A percentile compares a stretch with the other conserved stretches of the same genome.
These are phyloP conservation scores for Micromussa lordhowensis DNA, from an alignment of 92 coral and sea anemone genomes.

Conservation along the genomic window DNA sequence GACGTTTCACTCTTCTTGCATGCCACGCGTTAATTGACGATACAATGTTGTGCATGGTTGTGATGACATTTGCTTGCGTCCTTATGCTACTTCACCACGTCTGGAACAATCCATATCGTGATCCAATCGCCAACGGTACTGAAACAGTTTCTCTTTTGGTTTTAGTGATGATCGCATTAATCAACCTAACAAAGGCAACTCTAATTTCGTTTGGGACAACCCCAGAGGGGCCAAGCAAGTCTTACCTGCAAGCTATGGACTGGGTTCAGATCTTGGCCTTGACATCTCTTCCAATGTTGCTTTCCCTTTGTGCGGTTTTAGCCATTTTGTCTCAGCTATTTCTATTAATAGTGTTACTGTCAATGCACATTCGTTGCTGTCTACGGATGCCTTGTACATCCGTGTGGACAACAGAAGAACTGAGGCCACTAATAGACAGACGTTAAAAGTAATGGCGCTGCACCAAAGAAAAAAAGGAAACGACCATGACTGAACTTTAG, in stretches of 20 bases:
- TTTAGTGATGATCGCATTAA: slow-evolving; percentile 13
- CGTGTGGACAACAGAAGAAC: too few relatives aligned
- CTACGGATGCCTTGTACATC: too few relatives aligned
- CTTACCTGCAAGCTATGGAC: slow-evolving; percentile 21
- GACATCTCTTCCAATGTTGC: slow-evolving; percentile 41
- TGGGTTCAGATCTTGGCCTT: slow-evolving; percentile 48
- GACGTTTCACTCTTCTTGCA: slow-evolving; percentile 47
- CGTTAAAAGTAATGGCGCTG: background rate
- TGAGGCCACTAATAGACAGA: background rate
- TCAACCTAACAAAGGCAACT: slow-evolving; percentile 38
- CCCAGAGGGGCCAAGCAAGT: background rate
- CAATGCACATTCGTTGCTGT: background rate
- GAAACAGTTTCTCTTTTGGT: slow-evolving; percentile 32
- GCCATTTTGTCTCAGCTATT: slow-evolving; percentile 38
- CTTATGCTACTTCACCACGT: slow-evolving; percentile 39
- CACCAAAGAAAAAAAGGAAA: too few relatives aligned
- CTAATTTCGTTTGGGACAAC: slow-evolving; percentile 38
- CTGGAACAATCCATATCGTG: slow-evolving; percentile 33
- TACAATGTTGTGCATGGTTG: slow-evolving; percentile 42
- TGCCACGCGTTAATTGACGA: slow-evolving; percentile 31
- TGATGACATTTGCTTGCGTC: slow-evolving; percentile 54
- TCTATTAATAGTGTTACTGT: slow-evolving; percentile 9
- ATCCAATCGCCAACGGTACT: slow-evolving; percentile 28
- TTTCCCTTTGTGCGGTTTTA: background rate
- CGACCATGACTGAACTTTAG: too few relatives aligned